phyloP scores from a whole-genome alignment of 64 coral and sea anemone genomes.

The Catalaphyllia jardinei region DNA sequence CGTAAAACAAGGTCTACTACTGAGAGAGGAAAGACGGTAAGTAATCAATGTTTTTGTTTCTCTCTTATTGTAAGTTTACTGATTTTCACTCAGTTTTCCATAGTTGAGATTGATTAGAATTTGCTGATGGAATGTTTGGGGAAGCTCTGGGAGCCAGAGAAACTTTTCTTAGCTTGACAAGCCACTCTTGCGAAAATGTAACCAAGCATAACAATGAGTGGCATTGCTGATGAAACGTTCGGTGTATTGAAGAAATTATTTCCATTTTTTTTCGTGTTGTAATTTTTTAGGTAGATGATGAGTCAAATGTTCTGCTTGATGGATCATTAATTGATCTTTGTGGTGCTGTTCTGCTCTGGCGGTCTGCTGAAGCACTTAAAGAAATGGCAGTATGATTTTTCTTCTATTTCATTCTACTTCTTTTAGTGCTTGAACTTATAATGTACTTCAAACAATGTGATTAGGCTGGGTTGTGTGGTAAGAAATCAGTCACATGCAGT shows the following conservation, averaged over 20 bases:
- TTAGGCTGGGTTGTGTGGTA: no score
- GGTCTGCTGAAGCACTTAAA: slow-evolving; percentile 77
- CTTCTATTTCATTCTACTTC: background rate
- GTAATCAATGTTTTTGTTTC: background rate
- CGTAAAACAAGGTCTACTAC: slow-evolving; percentile 81
- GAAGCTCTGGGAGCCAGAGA: no score
- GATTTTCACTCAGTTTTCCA: no score
- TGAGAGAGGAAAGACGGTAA: slow-evolving; percentile 86
- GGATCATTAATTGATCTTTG: slow-evolving; percentile 97
- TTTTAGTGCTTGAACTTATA: no score
- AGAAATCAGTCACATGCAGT: no score
- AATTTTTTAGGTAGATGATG: slow-evolving; percentile 63
- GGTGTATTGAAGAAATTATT: background rate
- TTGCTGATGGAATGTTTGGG: no score
- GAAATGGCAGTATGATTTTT: slow-evolving; percentile 77
- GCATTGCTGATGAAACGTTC: background rate
- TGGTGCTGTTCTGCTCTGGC: slow-evolving; percentile 94
- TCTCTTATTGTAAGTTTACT: no score
- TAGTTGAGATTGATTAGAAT: no score
- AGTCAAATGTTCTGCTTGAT: slow-evolving; percentile 91
- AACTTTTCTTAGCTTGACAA: no score
- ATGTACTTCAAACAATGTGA: no score
- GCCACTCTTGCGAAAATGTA: no score
- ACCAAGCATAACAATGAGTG: no score
- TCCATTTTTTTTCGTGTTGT: background rate